Evolutionary conservation across 2,113 vertebrate genomes (phyloP), one percentile per base, ranked within the genome.

Genomic region (Hepsetus odoe): DNA sequence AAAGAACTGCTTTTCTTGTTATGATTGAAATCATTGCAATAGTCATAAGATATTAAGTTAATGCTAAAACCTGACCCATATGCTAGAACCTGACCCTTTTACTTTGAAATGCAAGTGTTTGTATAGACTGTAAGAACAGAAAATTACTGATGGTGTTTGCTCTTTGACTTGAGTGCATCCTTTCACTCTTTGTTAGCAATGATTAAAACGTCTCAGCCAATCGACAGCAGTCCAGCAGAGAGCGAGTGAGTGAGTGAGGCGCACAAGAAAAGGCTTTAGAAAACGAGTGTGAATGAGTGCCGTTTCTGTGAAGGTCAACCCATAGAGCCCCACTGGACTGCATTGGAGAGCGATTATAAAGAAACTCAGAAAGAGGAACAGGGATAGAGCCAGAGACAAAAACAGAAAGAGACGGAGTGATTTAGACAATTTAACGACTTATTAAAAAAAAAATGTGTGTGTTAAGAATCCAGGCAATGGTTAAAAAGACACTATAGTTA

Each of bases 191-290:
- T 72, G 70, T 72, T 56, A 35, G 51, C 14, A 16, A n/a, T 58
- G 35, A 71, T 65, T 55, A 65, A 72, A 79, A 72, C 35, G 28
- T 55, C 51, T 35, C 33, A 55, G 26, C 58, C 67, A 40, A 55
- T 79, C 67, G 46, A 72, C 33, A 64, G 42, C 67, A 24, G 33
- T 66, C 59, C 22, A 40, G 14, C 61, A 33, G 67, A 51, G 66
- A 8, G 32, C 1, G 5, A 20, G 14, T 22, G 28, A 44, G 55
- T 38, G 42, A 72, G 65, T 59, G 20, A 70, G n/a, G n/a, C n/a
- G n/a, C n/a, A n/a, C n/a, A n/a, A n/a, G n/a, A 78, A 65, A 64
- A 64, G 35, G 59, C 77, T 72, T 66, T 55, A 79, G 68, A 72
- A 72, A 72, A 66, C 26, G 24, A 67, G 30, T 28, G 77, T 65